Percentiles rank a stretch among this genome's conserved stretches.
Conservation (phyloP, 1,140 invertebrate genomes). For the Oreohelix idahoensis region DNA sequence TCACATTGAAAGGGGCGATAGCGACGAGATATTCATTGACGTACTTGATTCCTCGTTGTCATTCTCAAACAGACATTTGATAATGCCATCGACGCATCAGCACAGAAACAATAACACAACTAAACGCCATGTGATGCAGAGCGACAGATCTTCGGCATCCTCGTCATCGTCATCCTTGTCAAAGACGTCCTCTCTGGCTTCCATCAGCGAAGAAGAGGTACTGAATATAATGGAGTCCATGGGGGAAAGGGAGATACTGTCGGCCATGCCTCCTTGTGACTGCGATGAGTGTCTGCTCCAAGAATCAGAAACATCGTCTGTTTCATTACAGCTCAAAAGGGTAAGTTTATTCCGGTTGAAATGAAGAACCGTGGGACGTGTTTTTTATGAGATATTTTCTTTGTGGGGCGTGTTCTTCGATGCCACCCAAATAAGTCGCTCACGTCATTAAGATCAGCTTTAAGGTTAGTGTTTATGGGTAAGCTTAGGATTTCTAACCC, state of each 20-base stretch:
- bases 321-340: conserved; percentile 22
- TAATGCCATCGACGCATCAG: background rate
- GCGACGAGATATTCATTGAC: background rate
- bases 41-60: background rate
- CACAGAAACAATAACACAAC: background rate
- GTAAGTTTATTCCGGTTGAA: too few relatives aligned
- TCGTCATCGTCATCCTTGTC: background rate
- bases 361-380: too few relatives aligned
- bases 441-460: too few relatives aligned
- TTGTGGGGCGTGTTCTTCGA: too few relatives aligned
- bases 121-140: background rate
- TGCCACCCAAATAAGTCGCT: too few relatives aligned
- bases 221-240: conserved; percentile 38
- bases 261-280: conserved; percentile 45
- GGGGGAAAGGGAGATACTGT: conserved; percentile 39
- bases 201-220: conserved; percentile 44
- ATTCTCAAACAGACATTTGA: background rate
- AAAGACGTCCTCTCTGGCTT: conserved; percentile 36
- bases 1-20: background rate
- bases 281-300: conserved; percentile 50
- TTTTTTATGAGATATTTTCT: too few relatives aligned
- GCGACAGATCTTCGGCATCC: background rate
- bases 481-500: too few relatives aligned
- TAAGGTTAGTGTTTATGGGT: too few relatives aligned
- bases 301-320: background rate